Evolutionary conservation across 2,797 vertebrate genomes (phyloP), one percentile per base, ranked within the genome.

Genomic region (Atherinosoma microstoma): DNA sequence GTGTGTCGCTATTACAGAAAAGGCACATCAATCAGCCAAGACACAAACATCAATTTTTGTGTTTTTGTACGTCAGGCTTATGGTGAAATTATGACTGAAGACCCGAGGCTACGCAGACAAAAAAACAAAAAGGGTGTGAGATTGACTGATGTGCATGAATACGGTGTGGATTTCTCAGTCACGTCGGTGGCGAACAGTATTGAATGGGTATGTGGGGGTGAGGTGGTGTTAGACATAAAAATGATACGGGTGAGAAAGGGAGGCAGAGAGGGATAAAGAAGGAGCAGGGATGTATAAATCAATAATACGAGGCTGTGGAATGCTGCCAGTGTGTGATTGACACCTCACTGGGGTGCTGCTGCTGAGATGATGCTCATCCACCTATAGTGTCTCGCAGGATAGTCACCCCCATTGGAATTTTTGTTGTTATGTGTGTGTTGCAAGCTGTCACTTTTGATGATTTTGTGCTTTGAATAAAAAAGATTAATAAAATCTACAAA

Each of bases 231-330:
- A 58, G 57, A 49, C 65, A 74, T 60, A 64, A 61, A 75, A 70
- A 40, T 65, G 71, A 63, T 75, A 45, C 0, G 29, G 72, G 69
- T 69, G 65, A 30, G 75, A 79, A 70, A 7, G 68, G 18, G 62
- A 77, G 67, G 47, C 20, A 53, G 64, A 61, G 75, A 63, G 66
- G 60, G 82, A 86, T 76, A 65, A 79, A 65, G 73, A 84, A 70
- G 76, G 36, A 74, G 83, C 66, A 22, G 64, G 71, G 57, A 84
- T 85, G 83, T 87, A 90, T 89, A 88, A 89, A 92, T 93, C 90
- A 84, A 89, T 87, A 88, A 79, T 34, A 80, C 77, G 47, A 35
- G 66, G 75, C 59, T 74, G 67, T 68, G 70, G 77, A 85, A 81
- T 73, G 74, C 84, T 77, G 78, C 73, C 59, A 16, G 69, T 12